Evolutionary conservation across 92 coral and sea anemone genomes (phyloP).

Genomic region (Porites evermanni): DNA sequence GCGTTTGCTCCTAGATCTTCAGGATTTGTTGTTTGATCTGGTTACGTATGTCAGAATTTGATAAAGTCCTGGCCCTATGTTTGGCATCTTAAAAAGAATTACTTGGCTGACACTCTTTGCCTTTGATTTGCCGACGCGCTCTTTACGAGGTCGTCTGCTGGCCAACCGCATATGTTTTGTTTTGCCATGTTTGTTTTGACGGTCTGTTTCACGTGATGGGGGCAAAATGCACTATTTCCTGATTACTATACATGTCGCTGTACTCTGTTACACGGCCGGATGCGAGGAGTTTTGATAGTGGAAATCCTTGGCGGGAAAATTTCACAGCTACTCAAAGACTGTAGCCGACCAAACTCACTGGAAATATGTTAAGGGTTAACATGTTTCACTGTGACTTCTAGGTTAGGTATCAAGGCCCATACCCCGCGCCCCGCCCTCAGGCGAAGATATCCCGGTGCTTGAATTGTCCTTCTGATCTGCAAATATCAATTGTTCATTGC

Average conservation of each 20-base stretch:
- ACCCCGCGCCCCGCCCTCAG: too few relatives aligned
- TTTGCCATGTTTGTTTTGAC: constrained; percentile 38
- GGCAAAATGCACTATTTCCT: constrained; percentile 1
- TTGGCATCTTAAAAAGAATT: constrained; percentile 5
- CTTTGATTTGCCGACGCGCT: constrained; percentile 35
- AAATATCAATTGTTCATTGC: too few relatives aligned
- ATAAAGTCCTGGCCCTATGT: constrained; percentile 26
- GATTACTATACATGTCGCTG: neutral
- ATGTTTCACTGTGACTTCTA: too few relatives aligned
- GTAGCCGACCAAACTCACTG: too few relatives aligned
- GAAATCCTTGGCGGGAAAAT: neutral
- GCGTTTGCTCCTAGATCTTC: neutral
- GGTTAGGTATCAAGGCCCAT: neutral
- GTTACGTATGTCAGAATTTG: constrained; percentile 28
- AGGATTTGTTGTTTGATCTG: constrained; percentile 3
- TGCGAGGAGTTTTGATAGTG: neutral
- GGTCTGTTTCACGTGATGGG: constrained; percentile 9
- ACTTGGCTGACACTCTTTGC: neutral
- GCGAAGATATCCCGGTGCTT: too few relatives aligned
- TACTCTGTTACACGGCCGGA: constrained; percentile 14
- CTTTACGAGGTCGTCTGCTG: neutral
- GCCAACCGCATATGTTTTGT: constrained; percentile 23
- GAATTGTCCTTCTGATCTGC: too few relatives aligned
- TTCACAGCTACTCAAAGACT: too few relatives aligned
- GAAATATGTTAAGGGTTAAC: too few relatives aligned